phyloP scores from a whole-genome alignment of 2,888 invertebrate species.

The Meghimatium bilineatum region DNA sequence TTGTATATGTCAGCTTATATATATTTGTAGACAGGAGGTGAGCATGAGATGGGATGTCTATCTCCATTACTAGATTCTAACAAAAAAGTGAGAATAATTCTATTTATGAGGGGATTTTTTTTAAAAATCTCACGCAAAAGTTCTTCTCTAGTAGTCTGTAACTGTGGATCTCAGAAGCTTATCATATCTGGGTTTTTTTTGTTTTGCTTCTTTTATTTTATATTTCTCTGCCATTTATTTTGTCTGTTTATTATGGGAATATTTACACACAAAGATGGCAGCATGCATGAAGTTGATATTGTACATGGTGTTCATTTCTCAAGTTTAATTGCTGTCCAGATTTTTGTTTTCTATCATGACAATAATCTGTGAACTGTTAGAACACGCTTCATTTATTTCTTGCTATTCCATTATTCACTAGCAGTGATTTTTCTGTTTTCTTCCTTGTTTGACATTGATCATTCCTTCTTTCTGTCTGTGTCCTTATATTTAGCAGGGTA shows the following conservation, averaged over 20 bases:
- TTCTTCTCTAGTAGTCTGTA: neutral
- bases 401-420: neutral
- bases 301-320: neutral
- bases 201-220: neutral
- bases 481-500: too few relatives aligned
- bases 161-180: neutral
- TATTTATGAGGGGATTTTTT: neutral
- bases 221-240: neutral
- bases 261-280: constrained; percentile 7
- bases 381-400: neutral
- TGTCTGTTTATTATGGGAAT: neutral
- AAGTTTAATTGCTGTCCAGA: neutral
- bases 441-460: neutral
- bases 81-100: neutral
- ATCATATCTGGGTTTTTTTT: neutral
- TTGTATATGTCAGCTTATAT: neutral
- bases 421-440: neutral
- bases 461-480: too few relatives aligned
- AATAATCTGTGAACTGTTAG: neutral
- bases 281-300: neutral
- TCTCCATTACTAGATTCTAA: constrained; percentile 1
- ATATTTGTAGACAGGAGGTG: constrained; percentile 10
- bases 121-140: neutral
- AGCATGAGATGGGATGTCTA: neutral
- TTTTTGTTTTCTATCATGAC: neutral